A percentile compares a stretch with the other conserved stretches of the same genome.
phyloP scores from a whole-genome alignment of 2,888 invertebrate genomes.

The Tethea ocularis region DNA sequence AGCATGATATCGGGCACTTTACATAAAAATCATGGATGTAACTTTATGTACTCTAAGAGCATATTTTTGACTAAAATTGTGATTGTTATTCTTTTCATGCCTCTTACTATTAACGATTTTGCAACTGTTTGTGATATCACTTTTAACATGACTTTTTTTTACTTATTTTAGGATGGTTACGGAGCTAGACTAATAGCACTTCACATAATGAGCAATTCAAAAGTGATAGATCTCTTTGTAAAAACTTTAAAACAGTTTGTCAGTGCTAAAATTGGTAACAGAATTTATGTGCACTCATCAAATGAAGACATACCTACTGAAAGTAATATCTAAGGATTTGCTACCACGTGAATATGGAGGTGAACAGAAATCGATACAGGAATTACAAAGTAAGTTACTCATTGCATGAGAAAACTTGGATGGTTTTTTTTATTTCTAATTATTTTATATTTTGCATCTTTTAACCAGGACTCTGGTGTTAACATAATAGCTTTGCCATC shows the following conservation, averaged over 20 bases:
- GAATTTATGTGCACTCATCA: slow-evolving; percentile 37
- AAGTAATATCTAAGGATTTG: slow-evolving; percentile 36
- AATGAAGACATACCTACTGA: slow-evolving; percentile 38
- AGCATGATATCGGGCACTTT: too few relatives aligned
- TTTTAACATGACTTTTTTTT: slow-evolving; percentile 12
- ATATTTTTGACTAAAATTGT: too few relatives aligned
- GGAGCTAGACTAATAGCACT: slow-evolving; percentile 43
- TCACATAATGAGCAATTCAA: slow-evolving; percentile 48
- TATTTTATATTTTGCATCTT: too few relatives aligned
- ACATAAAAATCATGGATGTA: too few relatives aligned
- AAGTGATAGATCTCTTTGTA: slow-evolving; percentile 43
- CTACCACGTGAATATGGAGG: slow-evolving; percentile 53
- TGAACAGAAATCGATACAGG: slow-evolving; percentile 31
- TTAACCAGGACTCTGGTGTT: too few relatives aligned
- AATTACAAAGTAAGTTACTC: slow-evolving; percentile 33
- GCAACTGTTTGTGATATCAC: neutral
- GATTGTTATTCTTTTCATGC: too few relatives aligned
- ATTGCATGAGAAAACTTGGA: too few relatives aligned
- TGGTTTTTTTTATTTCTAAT: too few relatives aligned
- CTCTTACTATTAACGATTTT: too few relatives aligned
- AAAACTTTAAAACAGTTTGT: slow-evolving; percentile 46
- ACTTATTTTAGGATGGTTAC: slow-evolving; percentile 53
- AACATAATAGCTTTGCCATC: too few relatives aligned
- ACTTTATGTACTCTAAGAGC: too few relatives aligned
- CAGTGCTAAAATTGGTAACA: slow-evolving; percentile 41